Conservation (phyloP, 2,113 vertebrate species). For the Vicugna pacos region DNA sequence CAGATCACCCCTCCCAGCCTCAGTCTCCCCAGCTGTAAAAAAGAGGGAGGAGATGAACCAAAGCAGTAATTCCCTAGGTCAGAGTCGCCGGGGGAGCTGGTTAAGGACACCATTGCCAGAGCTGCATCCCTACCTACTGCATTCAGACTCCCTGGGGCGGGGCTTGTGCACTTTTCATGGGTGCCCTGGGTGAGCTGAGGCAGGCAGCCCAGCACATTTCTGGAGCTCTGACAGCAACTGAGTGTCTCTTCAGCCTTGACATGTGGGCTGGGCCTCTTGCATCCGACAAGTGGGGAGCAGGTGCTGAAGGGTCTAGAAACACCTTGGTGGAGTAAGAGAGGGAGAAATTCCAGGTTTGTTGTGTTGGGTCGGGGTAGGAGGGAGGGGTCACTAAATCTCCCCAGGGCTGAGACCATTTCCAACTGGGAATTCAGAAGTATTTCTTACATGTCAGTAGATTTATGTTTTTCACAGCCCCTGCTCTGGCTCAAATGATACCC, state of each 20-base stretch:
- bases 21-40: not conserved
- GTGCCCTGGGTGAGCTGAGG: not conserved
- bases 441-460: not conserved
- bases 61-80: not conserved
- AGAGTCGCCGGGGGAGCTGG: not conserved
- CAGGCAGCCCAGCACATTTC: not conserved
- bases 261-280: not conserved
- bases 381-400: not conserved
- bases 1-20: not conserved
- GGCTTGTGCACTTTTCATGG: not conserved
- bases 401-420: not conserved
- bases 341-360: not conserved
- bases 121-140: accelerated
- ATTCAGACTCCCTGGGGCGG: not conserved
- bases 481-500: not conserved
- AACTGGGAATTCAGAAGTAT: not conserved
- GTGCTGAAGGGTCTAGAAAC: not conserved
- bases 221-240: not conserved
- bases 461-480: not conserved
- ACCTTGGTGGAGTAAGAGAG: not conserved
- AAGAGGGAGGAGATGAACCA: not conserved
- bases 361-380: not conserved
- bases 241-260: not conserved
- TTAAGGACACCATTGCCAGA: not conserved
- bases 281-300: not conserved